Conservation (phyloP, 2,113 vertebrate genomes). For the Alexandromys fortis region DNA sequence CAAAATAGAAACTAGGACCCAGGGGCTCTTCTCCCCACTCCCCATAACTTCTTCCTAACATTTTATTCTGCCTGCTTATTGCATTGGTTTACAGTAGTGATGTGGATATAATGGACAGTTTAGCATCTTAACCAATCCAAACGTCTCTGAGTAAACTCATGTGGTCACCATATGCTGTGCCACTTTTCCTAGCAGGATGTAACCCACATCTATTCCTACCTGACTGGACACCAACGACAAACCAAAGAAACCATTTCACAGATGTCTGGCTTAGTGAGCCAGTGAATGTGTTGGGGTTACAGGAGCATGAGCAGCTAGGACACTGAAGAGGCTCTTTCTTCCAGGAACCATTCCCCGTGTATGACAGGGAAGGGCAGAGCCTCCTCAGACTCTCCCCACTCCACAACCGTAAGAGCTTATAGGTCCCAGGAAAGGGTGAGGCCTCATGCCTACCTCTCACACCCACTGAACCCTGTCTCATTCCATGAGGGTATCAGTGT, state of each 20-base stretch:
- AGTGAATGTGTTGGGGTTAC: too few species aligned
- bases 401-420: not conserved
- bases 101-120: not conserved
- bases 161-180: not conserved
- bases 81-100: not conserved
- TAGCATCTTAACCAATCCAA: too few species aligned
- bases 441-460: not conserved
- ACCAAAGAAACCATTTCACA: not conserved
- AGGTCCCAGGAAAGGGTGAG: too few species aligned
- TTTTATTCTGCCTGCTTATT: not conserved
- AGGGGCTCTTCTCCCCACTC: not conserved
- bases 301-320: not conserved
- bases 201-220: not conserved
- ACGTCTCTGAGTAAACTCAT: not conserved
- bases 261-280: not conserved
- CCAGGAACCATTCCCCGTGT: not conserved
- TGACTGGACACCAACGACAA: not conserved
- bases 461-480: not conserved
- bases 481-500: not conserved
- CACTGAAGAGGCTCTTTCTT: not conserved
- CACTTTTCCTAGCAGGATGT: not conserved
- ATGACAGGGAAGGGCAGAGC: not conserved
- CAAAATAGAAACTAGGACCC: not conserved
- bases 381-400: not conserved
- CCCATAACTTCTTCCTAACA: not conserved